phyloP scores from a whole-genome alignment of 2,888 invertebrate genomes.

The Xanthia icteritia region DNA sequence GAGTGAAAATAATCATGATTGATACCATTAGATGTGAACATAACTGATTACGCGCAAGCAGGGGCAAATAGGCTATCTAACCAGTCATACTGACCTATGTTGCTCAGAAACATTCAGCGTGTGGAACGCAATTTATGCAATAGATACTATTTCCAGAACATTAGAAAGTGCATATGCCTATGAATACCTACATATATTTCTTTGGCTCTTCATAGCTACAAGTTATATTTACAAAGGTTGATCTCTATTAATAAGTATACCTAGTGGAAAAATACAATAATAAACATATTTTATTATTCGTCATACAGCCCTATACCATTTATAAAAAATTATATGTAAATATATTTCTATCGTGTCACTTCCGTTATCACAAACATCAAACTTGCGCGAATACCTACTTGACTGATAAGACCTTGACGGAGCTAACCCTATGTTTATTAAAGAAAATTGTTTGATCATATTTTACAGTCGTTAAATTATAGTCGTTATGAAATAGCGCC shows the following conservation, averaged over 20 bases:
- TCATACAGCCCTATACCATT: constrained; percentile 9
- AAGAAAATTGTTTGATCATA: constrained; percentile 23
- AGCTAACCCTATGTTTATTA: background rate
- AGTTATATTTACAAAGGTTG: background rate
- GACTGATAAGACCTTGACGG: constrained; percentile 31
- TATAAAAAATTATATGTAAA: constrained; percentile 40
- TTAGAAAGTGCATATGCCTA: background rate
- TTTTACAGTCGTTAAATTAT: background rate
- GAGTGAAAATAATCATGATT: background rate
- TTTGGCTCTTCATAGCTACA: background rate
- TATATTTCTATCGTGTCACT: constrained; percentile 31
- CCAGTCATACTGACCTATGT: background rate
- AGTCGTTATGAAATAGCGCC: constrained; percentile 27
- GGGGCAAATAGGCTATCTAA: background rate
- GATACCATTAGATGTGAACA: background rate
- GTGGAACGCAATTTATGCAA: too few relatives aligned
- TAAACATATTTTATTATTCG: constrained; percentile 39
- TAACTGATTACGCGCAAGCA: constrained; percentile 7
- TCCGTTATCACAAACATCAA: constrained; percentile 27
- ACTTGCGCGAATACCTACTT: constrained; percentile 19
- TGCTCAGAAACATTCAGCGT: background rate
- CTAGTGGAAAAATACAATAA: constrained; percentile 40
- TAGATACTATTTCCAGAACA: background rate
- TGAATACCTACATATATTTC: background rate
- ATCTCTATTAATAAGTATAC: background rate